Base-by-base conservation (phyloP, 2,888 invertebrate genomes). In the Drosophila atripex region DNA sequence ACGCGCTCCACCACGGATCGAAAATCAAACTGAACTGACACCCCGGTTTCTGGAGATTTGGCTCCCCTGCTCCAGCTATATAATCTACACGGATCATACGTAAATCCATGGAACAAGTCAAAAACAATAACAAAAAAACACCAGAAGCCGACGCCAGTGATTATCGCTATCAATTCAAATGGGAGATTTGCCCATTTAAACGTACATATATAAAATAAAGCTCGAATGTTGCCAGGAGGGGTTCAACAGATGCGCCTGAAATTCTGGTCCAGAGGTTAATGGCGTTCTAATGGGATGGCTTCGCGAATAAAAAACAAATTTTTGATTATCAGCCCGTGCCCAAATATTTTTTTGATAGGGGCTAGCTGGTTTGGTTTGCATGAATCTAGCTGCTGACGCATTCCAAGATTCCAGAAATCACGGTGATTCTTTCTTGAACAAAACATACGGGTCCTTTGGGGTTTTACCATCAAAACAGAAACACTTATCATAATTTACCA, bases 71-170 rank as follows among this genome's bases (percentile, higher is more conserved):
- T 49, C 14, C 46, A 57, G 43, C 82, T 54, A 57, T 55, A 61
- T 71, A 79, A 77, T 74, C 75, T 43, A 35, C 68, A 12, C 51
- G 28, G 53, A 75, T 80, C 45, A 35, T 51, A 64, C 64, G 45
- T 39, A 52, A 28, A 32, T 46, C 54, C 30, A 32, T 41, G 55
- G 43, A 32, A 23, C 30, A 59, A 53, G 38, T 47, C 56, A 39
- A 28, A 23, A 45, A 45, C 45, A 64, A 64, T 64, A 64, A 38
- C 45, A 52, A 46, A 45, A 43, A 45, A 35, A 35, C 35, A 35
- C 35, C 45, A 51, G 59, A 58, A 59, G 46, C 39, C 39, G 59
- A 30, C 28, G 53, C 30, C 43, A 28, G 30, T 50, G 50, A 51
- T 64, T 38, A 64, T 52, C 64, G 45, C 38, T 66, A 66, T 71